Percentiles rank a stretch among this genome's conserved stretches.
Conservation (phyloP, 2,797 vertebrate species). For the Geotrypetes seraphini region DNA sequence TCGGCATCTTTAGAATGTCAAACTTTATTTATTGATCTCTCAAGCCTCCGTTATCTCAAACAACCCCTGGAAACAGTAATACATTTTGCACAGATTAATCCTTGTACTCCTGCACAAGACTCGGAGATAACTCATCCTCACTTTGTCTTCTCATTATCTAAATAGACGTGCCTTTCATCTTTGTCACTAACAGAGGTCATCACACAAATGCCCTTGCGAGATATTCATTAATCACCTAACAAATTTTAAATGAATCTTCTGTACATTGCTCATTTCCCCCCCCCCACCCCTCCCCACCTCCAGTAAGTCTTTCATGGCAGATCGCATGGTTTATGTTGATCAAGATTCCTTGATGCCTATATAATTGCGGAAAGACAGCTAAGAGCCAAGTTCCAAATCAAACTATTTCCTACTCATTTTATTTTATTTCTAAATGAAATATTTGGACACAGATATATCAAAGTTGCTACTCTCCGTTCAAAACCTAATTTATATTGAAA, state of each 20-base stretch:
- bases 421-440: no score
- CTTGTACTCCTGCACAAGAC: constrained; percentile 37
- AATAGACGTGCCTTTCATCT: constrained; percentile 54
- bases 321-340: constrained; percentile 58
- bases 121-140: constrained; percentile 37
- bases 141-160: constrained; percentile 59
- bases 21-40: constrained; percentile 48
- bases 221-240: constrained; percentile 64
- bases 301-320: constrained; percentile 51
- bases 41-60: constrained; percentile 44
- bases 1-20: constrained; percentile 37
- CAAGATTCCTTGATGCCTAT: constrained; percentile 67
- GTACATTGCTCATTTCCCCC: constrained; percentile 53
- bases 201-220: constrained; percentile 54
- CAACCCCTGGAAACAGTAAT: constrained; percentile 40
- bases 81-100: constrained; percentile 43
- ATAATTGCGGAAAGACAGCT: constrained; percentile 68
- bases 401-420: constrained; percentile 46
- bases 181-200: constrained; percentile 59
- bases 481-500: no score
- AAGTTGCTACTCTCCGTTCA: no score
- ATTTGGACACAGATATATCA: no score
- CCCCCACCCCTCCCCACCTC: constrained; percentile 31
- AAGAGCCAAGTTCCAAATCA: constrained; percentile 53
- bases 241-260: constrained; percentile 63